A percentile compares a stretch with the other conserved stretches of the same genome.
Conservation (phyloP, 2,797 vertebrate genomes). For the Microctenopoma lineatum region DNA sequence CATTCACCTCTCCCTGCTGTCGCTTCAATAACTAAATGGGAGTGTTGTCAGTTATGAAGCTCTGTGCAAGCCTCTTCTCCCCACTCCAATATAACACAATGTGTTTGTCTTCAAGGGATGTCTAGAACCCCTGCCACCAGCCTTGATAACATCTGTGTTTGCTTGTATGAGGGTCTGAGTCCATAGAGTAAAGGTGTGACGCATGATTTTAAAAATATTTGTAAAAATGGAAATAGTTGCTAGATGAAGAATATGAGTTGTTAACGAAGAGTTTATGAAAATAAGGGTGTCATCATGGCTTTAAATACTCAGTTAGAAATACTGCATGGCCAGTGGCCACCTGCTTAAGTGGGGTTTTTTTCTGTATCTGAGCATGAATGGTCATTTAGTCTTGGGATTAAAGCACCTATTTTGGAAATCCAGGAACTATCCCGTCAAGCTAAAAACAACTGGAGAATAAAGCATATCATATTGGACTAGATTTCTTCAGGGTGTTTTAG, state of each 20-base stretch:
- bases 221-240: background rate
- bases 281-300: no score
- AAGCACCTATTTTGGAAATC: no score
- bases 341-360: no score
- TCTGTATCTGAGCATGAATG: no score
- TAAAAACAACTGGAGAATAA: no score
- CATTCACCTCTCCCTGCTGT: conserved; percentile 7
- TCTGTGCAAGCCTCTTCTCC: conserved; percentile 19
- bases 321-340: no score
- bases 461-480: no score
- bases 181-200: background rate
- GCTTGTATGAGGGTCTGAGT: background rate
- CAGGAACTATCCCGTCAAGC: no score
- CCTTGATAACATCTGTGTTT: conserved; percentile 41
- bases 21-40: conserved; percentile 34
- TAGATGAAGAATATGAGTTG: background rate
- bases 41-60: conserved; percentile 26
- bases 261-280: no score
- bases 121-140: conserved; percentile 14
- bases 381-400: no score
- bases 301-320: no score
- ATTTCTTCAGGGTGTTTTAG: no score
- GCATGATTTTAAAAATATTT: background rate
- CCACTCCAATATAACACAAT: conserved; percentile 18
- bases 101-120: conserved; percentile 30